Conservation (phyloP, 2,888 invertebrate genomes). For the Eucera pruinosa region DNA sequence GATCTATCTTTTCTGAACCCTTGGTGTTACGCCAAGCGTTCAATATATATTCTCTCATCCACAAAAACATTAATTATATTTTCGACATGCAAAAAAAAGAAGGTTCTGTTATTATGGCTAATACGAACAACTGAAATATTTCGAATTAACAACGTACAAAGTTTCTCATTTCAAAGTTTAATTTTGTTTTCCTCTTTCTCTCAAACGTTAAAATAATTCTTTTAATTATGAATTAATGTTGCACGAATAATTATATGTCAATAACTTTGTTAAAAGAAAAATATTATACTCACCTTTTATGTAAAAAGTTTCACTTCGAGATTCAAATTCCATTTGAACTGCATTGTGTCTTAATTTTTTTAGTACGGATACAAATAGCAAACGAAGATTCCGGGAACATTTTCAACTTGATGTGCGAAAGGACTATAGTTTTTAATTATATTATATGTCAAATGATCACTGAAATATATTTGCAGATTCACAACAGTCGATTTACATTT, state of each 20-base stretch:
- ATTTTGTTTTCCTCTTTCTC: too few relatives aligned
- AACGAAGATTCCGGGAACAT: too few relatives aligned
- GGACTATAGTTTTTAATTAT: too few relatives aligned
- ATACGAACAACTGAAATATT: neutral
- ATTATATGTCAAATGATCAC: too few relatives aligned
- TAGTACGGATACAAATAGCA: neutral
- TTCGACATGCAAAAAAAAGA: slow-evolving; percentile 40
- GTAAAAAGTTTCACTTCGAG: neutral
- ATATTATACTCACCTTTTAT: neutral
- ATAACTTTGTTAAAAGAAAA: slow-evolving; percentile 1
- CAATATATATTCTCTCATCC: slow-evolving; percentile 79
- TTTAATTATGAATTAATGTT: too few relatives aligned
- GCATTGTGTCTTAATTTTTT: slow-evolving; percentile 3
- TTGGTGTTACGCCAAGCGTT: slow-evolving; percentile 80
- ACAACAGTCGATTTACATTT: neutral
- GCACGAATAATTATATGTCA: too few relatives aligned
- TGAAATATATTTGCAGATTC: slow-evolving; percentile 17
- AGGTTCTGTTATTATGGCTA: neutral
- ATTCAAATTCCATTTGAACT: neutral
- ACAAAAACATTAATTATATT: slow-evolving; percentile 80
- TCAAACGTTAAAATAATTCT: too few relatives aligned
- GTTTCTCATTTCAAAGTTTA: too few relatives aligned
- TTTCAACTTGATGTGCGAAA: too few relatives aligned
- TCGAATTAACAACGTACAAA: neutral
- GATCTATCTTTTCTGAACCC: slow-evolving; percentile 73